Evolutionary conservation across 2,113 vertebrate genomes (phyloP), one percentile per base, ranked within the genome.

Genomic region (Syngnathus typhle): DNA sequence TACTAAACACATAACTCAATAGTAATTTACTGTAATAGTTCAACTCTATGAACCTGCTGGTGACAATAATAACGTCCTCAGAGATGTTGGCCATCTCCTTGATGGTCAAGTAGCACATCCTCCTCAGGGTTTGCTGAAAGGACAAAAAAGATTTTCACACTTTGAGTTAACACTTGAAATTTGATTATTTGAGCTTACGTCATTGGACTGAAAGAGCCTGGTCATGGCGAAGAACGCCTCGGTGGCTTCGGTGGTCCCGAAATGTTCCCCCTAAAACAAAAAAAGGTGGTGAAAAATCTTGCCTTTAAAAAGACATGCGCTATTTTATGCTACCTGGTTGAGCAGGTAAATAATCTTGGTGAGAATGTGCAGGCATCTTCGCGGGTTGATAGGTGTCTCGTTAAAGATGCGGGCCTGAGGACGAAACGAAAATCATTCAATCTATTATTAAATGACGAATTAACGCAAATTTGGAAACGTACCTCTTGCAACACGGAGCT

Each of bases 11-110:
- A 6, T 32, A 32, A 12, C 41, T 12, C 58, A 51, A n/a, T 6
- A 51, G 0, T n/a, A 19, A 51, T n/a, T 13, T 13, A 46, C 13
- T 16, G 23, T 27, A 18, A 39, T 52, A 18, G 46, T 66, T n/a
- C 52, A 43, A 21, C 6, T 27, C 3, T 36, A 1, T 6, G 2
- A 51, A 72, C 97, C 97, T 99, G 96, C 97, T 99, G 9, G 96
- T 99, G 66, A 99, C 97, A 56, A 98, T 99, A 84, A 99, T 99
- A 70, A 99, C 97, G 23, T 98, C 97, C 85, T 99, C 96, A 4
- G 97, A 96, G 77, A 99, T 99, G 75, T 94, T 98, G 58, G 97
- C 96, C 97, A 99, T 98, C 91, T 99, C 97, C 74, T 99, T 99
- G 84, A 99, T 99, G 0, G 96, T 98, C 27, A 99, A 86, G 85